Evolutionary conservation across 2,113 vertebrate species (phyloP).

Genomic region (Corythornis vintsioides): DNA sequence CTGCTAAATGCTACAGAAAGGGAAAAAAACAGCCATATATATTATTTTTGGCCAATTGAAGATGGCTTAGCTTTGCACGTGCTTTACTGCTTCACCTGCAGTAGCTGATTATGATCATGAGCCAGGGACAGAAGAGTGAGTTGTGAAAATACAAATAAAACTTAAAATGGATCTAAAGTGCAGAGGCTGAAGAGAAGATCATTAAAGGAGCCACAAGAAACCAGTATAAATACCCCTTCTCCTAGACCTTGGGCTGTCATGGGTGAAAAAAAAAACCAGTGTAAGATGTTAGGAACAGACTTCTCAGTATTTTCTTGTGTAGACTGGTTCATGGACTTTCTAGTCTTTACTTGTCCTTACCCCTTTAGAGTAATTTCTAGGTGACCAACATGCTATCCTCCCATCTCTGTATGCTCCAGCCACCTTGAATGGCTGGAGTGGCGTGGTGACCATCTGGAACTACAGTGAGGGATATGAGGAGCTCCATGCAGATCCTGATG

Average conservation of each 20-base stretch:
- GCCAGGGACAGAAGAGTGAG: background rate
- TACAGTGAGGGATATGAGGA: rapidly evolving
- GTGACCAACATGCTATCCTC: background rate
- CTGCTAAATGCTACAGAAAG: background rate
- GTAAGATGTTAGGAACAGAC: background rate
- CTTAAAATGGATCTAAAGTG: background rate
- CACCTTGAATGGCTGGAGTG: rapidly evolving
- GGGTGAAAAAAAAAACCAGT: background rate
- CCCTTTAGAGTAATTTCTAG: background rate
- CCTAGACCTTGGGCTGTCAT: background rate
- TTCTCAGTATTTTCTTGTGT: background rate
- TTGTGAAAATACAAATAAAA: background rate
- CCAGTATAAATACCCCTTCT: background rate
- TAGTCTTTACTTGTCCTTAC: background rate
- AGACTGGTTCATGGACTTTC: background rate
- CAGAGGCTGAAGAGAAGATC: background rate
- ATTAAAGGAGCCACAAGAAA: background rate
- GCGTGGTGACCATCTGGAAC: background rate
- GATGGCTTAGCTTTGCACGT: background rate
- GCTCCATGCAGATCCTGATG: background rate
- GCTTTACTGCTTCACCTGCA: background rate
- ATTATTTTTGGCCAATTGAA: background rate
- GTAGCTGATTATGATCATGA: background rate
- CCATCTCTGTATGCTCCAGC: too few relatives aligned
- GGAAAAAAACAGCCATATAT: background rate